These are phyloP conservation scores for Asteroscopus sphinx DNA, from an alignment of 2,888 invertebrate genomes.

Conservation along the genomic window DNA sequence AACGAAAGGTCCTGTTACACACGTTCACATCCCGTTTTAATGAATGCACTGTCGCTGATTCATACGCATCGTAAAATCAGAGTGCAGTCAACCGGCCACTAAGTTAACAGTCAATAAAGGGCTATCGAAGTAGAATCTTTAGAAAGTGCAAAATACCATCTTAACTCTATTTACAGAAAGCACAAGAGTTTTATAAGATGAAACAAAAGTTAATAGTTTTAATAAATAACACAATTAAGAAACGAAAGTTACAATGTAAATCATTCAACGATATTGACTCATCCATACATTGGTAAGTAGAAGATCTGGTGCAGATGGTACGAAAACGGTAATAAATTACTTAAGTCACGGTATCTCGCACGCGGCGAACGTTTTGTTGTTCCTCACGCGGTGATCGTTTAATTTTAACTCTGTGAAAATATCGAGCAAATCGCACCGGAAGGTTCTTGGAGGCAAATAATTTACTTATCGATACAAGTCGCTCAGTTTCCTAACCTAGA, in stretches of 20 bases:
- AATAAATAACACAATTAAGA: constrained; percentile 56
- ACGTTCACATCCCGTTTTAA: constrained; percentile 71
- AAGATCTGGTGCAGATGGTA: constrained; percentile 76
- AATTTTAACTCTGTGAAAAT: constrained; percentile 62
- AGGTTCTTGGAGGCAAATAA: constrained; percentile 12
- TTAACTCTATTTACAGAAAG: constrained; percentile 30
- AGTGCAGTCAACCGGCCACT: constrained; percentile 73
- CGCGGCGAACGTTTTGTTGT: constrained; percentile 63
- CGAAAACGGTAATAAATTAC: constrained; percentile 76
- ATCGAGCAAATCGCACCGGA: constrained; percentile 17
- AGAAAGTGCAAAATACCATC: constrained; percentile 25
- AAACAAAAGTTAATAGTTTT: constrained; percentile 26
- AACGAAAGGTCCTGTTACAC: constrained; percentile 65
- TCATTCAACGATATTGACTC: constrained; percentile 80
- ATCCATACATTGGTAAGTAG: constrained; percentile 71
- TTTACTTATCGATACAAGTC: constrained; percentile 11
- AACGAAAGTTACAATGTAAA: constrained; percentile 67
- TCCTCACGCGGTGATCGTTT: constrained; percentile 62
- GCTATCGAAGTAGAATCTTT: constrained; percentile 53
- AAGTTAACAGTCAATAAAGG: constrained; percentile 65
- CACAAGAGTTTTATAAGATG: constrained; percentile 17
- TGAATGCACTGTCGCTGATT: constrained; percentile 78
- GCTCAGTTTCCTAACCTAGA: constrained; percentile 16
- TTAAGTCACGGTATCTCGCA: constrained; percentile 64
- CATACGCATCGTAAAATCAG: constrained; percentile 78